Base-by-base conservation (phyloP, 2,888 invertebrate genomes). In the Machimus rusticus region DNA sequence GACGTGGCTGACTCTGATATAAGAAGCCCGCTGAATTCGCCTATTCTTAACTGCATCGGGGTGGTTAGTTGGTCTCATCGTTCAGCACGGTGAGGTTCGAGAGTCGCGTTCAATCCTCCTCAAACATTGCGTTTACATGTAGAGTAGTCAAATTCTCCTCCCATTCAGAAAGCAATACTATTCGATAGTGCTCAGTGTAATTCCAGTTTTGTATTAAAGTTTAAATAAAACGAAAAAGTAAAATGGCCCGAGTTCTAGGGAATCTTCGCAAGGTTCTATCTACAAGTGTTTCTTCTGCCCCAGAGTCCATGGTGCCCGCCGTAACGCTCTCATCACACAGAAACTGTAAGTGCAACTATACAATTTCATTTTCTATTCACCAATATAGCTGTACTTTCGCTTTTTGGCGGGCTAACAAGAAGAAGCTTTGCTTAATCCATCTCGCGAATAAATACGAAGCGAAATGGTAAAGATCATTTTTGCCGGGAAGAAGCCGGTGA, bases 221-320 rank as follows among this genome's bases (percentile, higher is more conserved):
- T 39, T 0, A n/a, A 37, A 39, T n/a, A 77, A 19, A 77, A 12
- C 5, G 23, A 12, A 37, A 14, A 76, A 23, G 12, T 55, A 86
- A 86, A 66, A 88, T 88, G 88, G 86, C 88, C 31, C 74, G 88
- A 28, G 86, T 81, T 43, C 55, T 87, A 51, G 77, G 79, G 39
- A 79, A 85, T 23, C 66, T 87, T 34, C 74, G 86, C 34, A 86
- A 86, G 46, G 86, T 81, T 28, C 34, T 87, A 66, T 37, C 85
- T 46, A 74, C 84, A 66, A 87, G 84, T 43, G 77, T 57, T 43
- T 46, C 74, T 2, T 14, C 46, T 66, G 66, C 34, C 74, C 66
- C 87, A 39, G 74, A 81, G 66, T 37, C 78, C 66, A 57, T 86
- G 39, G 66, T 74, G 43, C 74, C 87, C 28, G 51, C 66, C 74